These are phyloP conservation scores for Leptopilina boulardi DNA, from an alignment of 1,140 invertebrate genomes.

Conservation along the genomic window DNA sequence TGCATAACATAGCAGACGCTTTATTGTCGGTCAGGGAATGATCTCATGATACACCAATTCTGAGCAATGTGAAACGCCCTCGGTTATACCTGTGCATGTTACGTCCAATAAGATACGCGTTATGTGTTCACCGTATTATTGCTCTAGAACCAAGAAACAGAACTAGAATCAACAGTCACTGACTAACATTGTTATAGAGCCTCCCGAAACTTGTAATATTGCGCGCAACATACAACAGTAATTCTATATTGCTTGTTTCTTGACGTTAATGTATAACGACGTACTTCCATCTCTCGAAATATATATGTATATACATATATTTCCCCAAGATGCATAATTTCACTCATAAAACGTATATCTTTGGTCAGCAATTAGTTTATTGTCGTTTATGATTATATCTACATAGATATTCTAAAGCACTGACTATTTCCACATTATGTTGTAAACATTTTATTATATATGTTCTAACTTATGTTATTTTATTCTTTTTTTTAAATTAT, in stretches of 20 bases:
- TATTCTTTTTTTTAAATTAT: too few species aligned
- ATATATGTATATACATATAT: too few species aligned
- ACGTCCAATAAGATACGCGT: constrained; percentile 21
- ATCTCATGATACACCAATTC: constrained; percentile 20
- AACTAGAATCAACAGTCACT: constrained; percentile 3
- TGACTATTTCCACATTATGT: background rate
- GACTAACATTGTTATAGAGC: constrained; percentile 2
- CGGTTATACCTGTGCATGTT: background rate
- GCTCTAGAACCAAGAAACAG: constrained; percentile 6
- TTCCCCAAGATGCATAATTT: background rate
- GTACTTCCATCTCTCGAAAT: background rate
- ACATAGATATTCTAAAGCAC: background rate
- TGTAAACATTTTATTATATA: too few species aligned
- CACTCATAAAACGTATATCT: background rate
- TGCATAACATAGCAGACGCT: background rate
- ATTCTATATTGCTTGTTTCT: constrained; percentile 21
- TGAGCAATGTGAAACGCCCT: constrained; percentile 6
- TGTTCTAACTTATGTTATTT: too few species aligned
- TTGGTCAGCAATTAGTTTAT: background rate
- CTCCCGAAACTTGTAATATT: constrained; percentile 31
- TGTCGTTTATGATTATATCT: constrained; percentile 8
- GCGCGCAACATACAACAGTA: background rate
- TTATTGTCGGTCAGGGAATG: constrained; percentile 19
- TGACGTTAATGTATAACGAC: constrained; percentile 6
- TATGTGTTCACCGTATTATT: constrained; percentile 1